Evolutionary conservation across 1,140 invertebrate genomes (phyloP), one percentile per base, ranked within the genome.

Genomic region (Colletes latitarsis): DNA sequence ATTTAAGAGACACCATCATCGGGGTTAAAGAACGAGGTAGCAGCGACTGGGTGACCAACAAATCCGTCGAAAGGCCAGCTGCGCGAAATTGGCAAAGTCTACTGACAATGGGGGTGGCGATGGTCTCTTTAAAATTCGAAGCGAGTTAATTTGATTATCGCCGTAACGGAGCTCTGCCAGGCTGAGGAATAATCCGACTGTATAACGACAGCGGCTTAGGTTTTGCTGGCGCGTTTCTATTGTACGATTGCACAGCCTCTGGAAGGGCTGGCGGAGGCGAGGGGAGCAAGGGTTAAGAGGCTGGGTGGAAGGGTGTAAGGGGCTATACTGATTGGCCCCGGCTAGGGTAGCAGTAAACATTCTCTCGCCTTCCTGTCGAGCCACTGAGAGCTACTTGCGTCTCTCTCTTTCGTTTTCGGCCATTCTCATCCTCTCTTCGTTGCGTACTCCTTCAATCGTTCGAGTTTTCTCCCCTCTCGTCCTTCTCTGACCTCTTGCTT

Each of bases 271-370:
- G 30, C 6, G 9, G 49, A 3, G n/a, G 12, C 39, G 43, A 15
- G 71, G 53, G 63, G 10, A 15, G 73, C 43, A 60, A 49, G 52
- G 72, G 72, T 68, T 68, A 64, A 72, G 72, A 66, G 52, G 64
- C 30, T 55, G 72, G 49, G 58, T 58, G 58, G 79, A 79, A 84
- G 57, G 68, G 67, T 68, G 49, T n/a, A 57, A 58, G 77, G 52
- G 81, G 70, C 81, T 83, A 84, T 86, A 92, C 92, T 88, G 92
- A 92, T 92, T 92, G 90, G 89, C 91, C 89, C 82, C 87, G 90
- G 92, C 88, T 92, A 90, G 89, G 88, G 89, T 81, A 91, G 90
- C 88, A 89, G 91, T 93, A 93, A 93, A 92, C 92, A 92, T 92
- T 90, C 88, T 84, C 87, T 85, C 88, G 83, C 88, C 83, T 83